phyloP scores from a whole-genome alignment of 2,888 invertebrate genomes.

The Ormyrus rosae region DNA sequence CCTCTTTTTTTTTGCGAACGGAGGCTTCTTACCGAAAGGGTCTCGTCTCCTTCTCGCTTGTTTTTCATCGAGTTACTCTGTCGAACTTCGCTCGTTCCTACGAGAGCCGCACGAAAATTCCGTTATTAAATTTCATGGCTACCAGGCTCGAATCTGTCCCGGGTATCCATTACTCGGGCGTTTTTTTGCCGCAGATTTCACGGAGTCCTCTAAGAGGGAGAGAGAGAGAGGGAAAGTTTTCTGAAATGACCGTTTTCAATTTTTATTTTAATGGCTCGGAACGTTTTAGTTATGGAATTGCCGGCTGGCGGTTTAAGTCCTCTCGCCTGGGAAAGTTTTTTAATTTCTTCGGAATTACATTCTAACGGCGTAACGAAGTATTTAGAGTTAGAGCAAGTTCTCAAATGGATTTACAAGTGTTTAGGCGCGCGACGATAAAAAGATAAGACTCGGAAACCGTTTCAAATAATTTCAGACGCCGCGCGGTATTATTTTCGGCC shows the following conservation, averaged over 20 bases:
- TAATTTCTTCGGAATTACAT: conserved; percentile 25
- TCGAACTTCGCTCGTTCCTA: conserved; percentile 31
- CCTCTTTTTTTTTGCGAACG: conserved; percentile 10
- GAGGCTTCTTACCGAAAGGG: not conserved
- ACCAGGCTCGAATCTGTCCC: not conserved
- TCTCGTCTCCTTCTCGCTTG: conserved; percentile 27
- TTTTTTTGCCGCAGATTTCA: conserved; percentile 8
- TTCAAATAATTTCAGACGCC: not conserved
- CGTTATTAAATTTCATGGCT: conserved; percentile 43
- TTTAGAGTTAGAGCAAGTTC: conserved; percentile 8
- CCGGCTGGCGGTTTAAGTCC: not conserved
- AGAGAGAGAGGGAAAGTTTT: not conserved
- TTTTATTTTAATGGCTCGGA: not conserved
- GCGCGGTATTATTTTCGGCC: too few species aligned
- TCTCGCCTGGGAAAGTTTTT: conserved; percentile 18
- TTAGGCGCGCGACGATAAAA: not conserved
- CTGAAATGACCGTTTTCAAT: not conserved
- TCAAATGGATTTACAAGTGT: conserved; percentile 19
- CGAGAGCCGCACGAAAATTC: conserved; percentile 5
- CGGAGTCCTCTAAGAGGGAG: not conserved
- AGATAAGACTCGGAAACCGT: not conserved
- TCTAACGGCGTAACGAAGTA: not conserved
- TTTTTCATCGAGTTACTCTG: conserved; percentile 24
- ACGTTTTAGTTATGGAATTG: not conserved
- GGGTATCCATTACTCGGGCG: not conserved